Evolutionary conservation across 2,113 vertebrate species (phyloP), one percentile per base, ranked within the genome.

Genomic region (Lepus americanus): DNA sequence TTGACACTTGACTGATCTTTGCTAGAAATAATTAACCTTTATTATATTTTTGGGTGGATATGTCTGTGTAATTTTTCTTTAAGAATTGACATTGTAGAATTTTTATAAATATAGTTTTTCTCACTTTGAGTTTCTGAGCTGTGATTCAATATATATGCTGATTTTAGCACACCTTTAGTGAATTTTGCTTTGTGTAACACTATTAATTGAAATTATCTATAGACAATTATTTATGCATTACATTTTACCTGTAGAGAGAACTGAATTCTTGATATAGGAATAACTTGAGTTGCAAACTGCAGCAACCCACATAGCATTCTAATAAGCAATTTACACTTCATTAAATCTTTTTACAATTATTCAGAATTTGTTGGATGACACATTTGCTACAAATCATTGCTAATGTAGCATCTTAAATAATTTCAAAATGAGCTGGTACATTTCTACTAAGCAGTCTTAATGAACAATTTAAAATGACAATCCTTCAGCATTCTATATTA

Each of bases 321-420:
- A 61, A 94, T 76, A 90, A 73, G 25, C 81, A 89, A 44, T 1
- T 31, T 59, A 51, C 7, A 89, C 49, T 93, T 94, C 66, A 64
- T 97, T 97, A 91, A 95, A 88, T 97, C 79, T 96, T 89, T 95
- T 89, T 66, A 95, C 79, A 96, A 92, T 95, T 97, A 94, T 79
- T 95, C 83, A 80, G 53, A 89, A 84, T 76, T 83, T 84, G 33
- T 73, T 84, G 66, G 64, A 72, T 88, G 49, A 95, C 96, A 69
- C 44, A 95, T 87, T 95, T 92, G 70, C 87, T 95, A 74, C 80
- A 94, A 97, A 96, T 96, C 49, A 91, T 79, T 87, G 83, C 89
- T 96, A 97, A 96, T 61, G n/a, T 55, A 78, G 31, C 64, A 77
- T 95, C 87, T 96, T 94, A 97, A 96, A 86, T 95, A 92, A 96